A percentile compares a stretch with the other conserved stretches of the same genome.
These are phyloP conservation scores for Ophion ventricosus DNA, from an alignment of 2,888 invertebrate species.

Conservation along the genomic window DNA sequence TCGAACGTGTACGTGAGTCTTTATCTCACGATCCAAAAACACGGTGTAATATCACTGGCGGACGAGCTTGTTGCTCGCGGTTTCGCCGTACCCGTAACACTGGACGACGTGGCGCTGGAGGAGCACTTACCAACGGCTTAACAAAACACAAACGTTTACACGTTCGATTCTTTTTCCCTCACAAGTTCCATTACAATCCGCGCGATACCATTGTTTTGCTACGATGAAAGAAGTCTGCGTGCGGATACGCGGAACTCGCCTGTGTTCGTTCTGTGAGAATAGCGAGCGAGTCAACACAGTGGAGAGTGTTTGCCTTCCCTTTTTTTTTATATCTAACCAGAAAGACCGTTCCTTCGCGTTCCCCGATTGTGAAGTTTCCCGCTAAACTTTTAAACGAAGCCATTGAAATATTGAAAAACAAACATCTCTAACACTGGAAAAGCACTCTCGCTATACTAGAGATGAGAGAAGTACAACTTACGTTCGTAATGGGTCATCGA, in stretches of 20 bases:
- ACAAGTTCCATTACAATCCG: conserved; percentile 43
- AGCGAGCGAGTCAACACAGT: conserved; percentile 48
- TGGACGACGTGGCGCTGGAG: conserved; percentile 74
- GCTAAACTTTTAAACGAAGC: conserved; percentile 7
- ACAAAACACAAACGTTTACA: conserved; percentile 25
- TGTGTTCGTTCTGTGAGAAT: conserved; percentile 43
- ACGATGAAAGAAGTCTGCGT: conserved; percentile 36
- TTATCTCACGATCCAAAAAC: conserved; percentile 90
- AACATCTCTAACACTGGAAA: background rate
- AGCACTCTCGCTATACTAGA: background rate
- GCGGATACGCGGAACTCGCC: conserved; percentile 35
- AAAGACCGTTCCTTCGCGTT: conserved; percentile 12
- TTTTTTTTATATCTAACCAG: background rate
- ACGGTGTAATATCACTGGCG: conserved; percentile 94
- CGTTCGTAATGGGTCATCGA: conserved; percentile 5
- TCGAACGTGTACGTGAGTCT: conserved; percentile 91
- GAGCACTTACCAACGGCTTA: conserved; percentile 63
- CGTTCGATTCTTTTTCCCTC: conserved; percentile 41
- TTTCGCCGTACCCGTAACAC: conserved; percentile 89
- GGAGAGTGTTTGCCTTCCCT: conserved; percentile 8
- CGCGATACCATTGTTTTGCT: conserved; percentile 58
- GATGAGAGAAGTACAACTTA: background rate
- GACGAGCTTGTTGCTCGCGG: conserved; percentile 93
- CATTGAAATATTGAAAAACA: background rate
- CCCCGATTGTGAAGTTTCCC: background rate